Evolutionary conservation across 2,888 invertebrate genomes (phyloP).

Genomic region (Dioctria linearis): DNA sequence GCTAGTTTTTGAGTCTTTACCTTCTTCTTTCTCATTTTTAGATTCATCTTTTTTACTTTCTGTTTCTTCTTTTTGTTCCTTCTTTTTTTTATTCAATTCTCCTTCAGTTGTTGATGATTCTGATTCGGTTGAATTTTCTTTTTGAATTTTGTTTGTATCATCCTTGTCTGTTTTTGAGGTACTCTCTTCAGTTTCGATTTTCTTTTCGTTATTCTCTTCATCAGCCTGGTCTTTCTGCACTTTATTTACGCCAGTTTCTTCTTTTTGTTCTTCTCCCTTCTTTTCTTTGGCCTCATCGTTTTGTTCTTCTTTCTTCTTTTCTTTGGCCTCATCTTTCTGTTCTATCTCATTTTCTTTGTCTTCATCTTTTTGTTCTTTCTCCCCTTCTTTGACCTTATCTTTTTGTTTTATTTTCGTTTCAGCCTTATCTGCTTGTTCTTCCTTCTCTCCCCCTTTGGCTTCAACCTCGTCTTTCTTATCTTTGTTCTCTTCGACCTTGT

Average conservation of each 20-base stretch:
- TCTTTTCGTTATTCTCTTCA: constrained; percentile 4
- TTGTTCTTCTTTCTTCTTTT: constrained; percentile 18
- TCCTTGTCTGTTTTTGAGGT: constrained; percentile 53
- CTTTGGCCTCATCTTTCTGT: constrained; percentile 1
- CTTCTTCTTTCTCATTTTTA: constrained; percentile 53
- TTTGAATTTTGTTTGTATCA: constrained; percentile 46
- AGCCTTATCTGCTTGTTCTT: background rate
- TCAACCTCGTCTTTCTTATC: constrained; percentile 60
- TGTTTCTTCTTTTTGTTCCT: background rate
- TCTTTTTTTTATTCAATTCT: constrained; percentile 37
- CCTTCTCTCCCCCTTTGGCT: constrained; percentile 47
- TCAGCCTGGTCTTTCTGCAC: constrained; percentile 58
- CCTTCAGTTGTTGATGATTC: no score
- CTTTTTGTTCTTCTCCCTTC: constrained; percentile 13
- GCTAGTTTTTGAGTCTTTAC: constrained; percentile 16
- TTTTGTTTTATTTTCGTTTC: constrained; percentile 10
- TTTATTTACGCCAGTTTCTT: constrained; percentile 20
- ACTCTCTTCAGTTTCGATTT: no score
- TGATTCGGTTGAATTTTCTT: constrained; percentile 1
- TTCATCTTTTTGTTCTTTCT: constrained; percentile 52
- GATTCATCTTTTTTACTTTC: constrained; percentile 13
- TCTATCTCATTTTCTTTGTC: constrained; percentile 57
- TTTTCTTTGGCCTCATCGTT: constrained; percentile 14
- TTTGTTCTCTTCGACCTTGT: constrained; percentile 57
- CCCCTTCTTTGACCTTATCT: constrained; percentile 59